Conservation (phyloP, 2,888 invertebrate species). For the Acronicta alni region DNA sequence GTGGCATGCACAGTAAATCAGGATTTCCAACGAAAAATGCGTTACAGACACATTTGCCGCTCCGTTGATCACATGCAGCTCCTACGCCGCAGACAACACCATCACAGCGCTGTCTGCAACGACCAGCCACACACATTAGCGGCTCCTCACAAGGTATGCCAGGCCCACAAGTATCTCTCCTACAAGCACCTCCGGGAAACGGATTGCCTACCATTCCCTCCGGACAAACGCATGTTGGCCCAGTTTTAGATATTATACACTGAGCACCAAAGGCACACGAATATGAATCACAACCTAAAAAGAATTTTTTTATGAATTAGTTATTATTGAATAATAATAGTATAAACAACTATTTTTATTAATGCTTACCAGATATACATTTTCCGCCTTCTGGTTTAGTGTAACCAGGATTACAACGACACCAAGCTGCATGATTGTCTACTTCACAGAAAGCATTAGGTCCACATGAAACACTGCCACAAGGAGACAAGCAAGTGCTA, state of each 20-base stretch:
- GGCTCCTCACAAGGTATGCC: constrained; percentile 93
- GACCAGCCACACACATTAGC: constrained; percentile 95
- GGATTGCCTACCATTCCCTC: constrained; percentile 97
- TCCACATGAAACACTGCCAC: constrained; percentile 93
- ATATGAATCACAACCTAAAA: constrained; percentile 92
- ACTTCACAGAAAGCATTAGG: constrained; percentile 96
- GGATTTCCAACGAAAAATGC: constrained; percentile 97
- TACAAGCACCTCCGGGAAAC: constrained; percentile 96
- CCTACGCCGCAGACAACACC: constrained; percentile 96
- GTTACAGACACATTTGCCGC: constrained; percentile 95
- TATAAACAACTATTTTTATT: too few species aligned
- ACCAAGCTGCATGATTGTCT: constrained; percentile 96
- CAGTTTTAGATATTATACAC: constrained; percentile 95
- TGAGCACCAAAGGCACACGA: constrained; percentile 95
- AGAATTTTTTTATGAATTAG: not conserved
- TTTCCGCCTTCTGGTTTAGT: constrained; percentile 94
- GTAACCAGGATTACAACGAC: constrained; percentile 95
- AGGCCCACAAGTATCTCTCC: constrained; percentile 94
- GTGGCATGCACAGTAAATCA: constrained; percentile 96
- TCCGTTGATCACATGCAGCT: constrained; percentile 94
- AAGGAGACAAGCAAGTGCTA: constrained; percentile 94
- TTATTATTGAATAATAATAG: not conserved
- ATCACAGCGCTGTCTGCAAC: constrained; percentile 96
- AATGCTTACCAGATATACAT: constrained; percentile 93
- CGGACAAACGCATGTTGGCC: constrained; percentile 96